A percentile compares a stretch with the other conserved stretches of the same genome.
Conservation (phyloP, 1,140 invertebrate species). For the Bradynema listronoti region DNA sequence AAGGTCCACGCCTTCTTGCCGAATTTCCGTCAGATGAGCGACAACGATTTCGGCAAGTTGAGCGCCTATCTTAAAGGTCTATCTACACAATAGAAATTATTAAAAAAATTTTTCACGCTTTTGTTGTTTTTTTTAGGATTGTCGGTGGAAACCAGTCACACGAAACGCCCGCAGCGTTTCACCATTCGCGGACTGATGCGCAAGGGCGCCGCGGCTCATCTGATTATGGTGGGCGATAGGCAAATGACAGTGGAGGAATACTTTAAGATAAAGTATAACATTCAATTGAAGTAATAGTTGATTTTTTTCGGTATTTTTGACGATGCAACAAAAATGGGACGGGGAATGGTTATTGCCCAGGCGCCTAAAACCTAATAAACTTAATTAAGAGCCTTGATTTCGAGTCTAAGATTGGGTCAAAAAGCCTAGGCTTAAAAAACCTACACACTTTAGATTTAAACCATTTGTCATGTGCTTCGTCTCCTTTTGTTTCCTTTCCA, state of each 20-base stretch:
- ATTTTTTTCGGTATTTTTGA: too few species aligned
- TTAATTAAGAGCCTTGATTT: too few species aligned
- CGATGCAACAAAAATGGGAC: too few species aligned
- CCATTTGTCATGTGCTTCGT: too few species aligned
- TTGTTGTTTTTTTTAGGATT: constrained; percentile 1
- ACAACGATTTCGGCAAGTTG: constrained; percentile 6
- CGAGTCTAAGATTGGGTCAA: too few species aligned
- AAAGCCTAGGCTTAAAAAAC: too few species aligned
- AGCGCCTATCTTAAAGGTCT: constrained; percentile 5
- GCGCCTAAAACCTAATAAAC: too few species aligned
- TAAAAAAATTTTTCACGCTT: background rate
- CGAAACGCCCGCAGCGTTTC: constrained; percentile 2
- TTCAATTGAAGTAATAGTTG: background rate
- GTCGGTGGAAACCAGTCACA: constrained; percentile 7
- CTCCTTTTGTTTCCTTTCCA: too few species aligned
- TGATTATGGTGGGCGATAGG: background rate
- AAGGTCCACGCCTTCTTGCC: background rate
- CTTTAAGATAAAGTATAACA: constrained; percentile 22
- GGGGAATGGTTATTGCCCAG: too few species aligned
- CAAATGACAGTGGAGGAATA: constrained; percentile 10
- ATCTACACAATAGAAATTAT: background rate
- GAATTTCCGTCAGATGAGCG: background rate
- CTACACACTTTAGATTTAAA: too few species aligned
- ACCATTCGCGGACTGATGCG: background rate
- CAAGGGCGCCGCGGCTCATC: constrained; percentile 10